Evolutionary conservation across 2,888 invertebrate species (phyloP).

Genomic region (Erpobdella octoculata): DNA sequence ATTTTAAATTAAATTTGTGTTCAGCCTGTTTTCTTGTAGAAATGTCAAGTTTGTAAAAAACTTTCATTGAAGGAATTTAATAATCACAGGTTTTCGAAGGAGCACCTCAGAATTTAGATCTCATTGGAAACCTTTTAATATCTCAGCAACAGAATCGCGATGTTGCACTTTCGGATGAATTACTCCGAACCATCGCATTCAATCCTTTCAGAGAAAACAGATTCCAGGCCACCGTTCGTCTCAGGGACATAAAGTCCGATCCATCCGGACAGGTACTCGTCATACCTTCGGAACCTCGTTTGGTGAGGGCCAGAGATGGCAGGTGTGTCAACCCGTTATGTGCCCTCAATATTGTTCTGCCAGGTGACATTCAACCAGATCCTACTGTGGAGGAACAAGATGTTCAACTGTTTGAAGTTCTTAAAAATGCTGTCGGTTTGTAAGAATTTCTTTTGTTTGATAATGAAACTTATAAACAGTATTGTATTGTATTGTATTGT

Average conservation of each 20-base stretch:
- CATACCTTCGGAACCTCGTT: slow-evolving; percentile 82
- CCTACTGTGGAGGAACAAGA: slow-evolving; percentile 9
- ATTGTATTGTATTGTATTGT: no score
- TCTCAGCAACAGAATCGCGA: background rate
- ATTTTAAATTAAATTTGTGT: no score
- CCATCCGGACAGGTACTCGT: slow-evolving; percentile 87
- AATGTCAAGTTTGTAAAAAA: no score
- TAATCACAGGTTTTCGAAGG: slow-evolving; percentile 21
- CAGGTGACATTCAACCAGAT: slow-evolving; percentile 49
- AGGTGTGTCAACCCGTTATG: slow-evolving; percentile 76
- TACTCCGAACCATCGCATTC: slow-evolving; percentile 82
- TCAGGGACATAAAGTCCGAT: slow-evolving; percentile 71
- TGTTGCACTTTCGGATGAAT: background rate
- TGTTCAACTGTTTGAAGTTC: slow-evolving; percentile 8
- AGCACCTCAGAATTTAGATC: slow-evolving; percentile 15
- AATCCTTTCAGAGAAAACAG: slow-evolving; percentile 94
- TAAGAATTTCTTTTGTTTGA: background rate
- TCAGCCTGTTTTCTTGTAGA: no score
- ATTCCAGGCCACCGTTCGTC: slow-evolving; percentile 84
- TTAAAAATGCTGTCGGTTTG: slow-evolving; percentile 24
- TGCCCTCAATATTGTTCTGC: slow-evolving; percentile 87
- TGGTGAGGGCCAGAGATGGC: slow-evolving; percentile 70
- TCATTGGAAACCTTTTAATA: slow-evolving; percentile 15
- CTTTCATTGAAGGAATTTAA: no score
- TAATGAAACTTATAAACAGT: no score